Percentiles rank a stretch among this genome's conserved stretches.
phyloP scores from a whole-genome alignment of 2,113 vertebrate species.

The Trogon surrucura region DNA sequence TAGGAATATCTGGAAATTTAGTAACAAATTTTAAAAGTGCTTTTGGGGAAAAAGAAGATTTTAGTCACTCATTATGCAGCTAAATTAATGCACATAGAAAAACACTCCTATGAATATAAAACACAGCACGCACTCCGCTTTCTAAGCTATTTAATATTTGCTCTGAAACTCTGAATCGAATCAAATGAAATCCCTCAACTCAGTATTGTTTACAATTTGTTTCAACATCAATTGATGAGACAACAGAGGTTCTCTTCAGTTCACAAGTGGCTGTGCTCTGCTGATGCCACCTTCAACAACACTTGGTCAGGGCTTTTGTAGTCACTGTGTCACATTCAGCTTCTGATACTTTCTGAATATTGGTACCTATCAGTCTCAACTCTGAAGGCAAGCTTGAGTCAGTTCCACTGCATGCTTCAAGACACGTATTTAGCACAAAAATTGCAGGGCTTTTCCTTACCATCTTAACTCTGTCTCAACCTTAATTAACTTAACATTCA shows the following conservation, averaged over 20 bases:
- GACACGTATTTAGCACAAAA: neutral
- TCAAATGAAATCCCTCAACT: conserved; percentile 27
- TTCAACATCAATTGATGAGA: conserved; percentile 14
- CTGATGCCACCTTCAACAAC: neutral
- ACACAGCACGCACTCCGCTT: neutral
- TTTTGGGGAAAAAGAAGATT: conserved; percentile 63
- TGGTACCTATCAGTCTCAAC: neutral
- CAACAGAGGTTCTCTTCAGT: conserved; percentile 10
- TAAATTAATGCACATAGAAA: conserved; percentile 50
- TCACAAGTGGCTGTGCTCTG: neutral
- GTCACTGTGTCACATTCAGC: neutral
- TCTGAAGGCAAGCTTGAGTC: neutral
- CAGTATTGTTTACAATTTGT: conserved; percentile 45
- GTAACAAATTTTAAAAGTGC: conserved; percentile 54
- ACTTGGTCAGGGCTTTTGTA: neutral
- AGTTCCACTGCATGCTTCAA: neutral
- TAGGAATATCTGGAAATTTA: conserved; percentile 59
- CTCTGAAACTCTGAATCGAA: conserved; percentile 46
- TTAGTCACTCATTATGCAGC: conserved; percentile 50
- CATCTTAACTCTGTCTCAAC: neutral
- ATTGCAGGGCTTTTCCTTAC: conserved; percentile 3
- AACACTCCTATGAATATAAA: conserved; percentile 55
- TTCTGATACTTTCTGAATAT: neutral
- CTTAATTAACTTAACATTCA: neutral
- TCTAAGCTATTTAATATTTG: conserved; percentile 36